Percentiles rank a stretch among this genome's conserved stretches.
Evolutionary conservation across 2,888 invertebrate genomes (phyloP).

Genomic region (Elgonia sp.): DNA sequence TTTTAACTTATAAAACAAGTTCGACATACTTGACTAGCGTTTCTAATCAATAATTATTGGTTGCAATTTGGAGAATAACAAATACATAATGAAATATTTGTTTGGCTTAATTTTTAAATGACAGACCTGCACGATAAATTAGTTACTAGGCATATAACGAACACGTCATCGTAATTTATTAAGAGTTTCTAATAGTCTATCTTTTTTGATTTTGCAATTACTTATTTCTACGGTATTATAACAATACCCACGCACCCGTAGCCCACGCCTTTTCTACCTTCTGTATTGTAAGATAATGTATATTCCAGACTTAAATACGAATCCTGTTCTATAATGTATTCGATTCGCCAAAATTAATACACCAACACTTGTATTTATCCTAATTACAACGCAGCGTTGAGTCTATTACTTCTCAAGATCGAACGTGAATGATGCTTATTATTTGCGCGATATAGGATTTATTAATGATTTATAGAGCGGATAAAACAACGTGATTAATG

Average conservation of each 20-base stretch:
- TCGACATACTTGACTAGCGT: no score
- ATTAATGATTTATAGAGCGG: constrained; percentile 48
- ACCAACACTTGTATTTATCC: constrained; percentile 71
- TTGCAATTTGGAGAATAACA: constrained; percentile 33
- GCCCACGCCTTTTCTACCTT: constrained; percentile 73
- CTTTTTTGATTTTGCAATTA: constrained; percentile 74
- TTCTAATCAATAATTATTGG: background rate
- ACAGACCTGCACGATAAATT: constrained; percentile 62
- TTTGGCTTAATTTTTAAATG: constrained; percentile 42
- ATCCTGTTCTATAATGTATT: constrained; percentile 73
- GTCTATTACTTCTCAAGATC: constrained; percentile 65
- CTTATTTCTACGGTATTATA: constrained; percentile 74
- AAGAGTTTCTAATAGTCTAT: constrained; percentile 74
- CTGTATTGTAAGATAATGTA: constrained; percentile 72
- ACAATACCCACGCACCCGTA: constrained; percentile 54
- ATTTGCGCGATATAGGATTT: constrained; percentile 53
- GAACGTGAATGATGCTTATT: constrained; percentile 47
- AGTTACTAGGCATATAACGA: constrained; percentile 59
- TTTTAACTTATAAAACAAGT: no score
- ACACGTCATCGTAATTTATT: constrained; percentile 73
- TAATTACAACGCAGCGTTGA: constrained; percentile 65
- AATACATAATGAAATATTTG: constrained; percentile 49
- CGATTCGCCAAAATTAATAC: constrained; percentile 74
- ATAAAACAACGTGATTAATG: constrained; percentile 55
- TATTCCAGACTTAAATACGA: constrained; percentile 74